phyloP scores from a whole-genome alignment of 2,797 vertebrate genomes.

The Megalops cyprinoides region DNA sequence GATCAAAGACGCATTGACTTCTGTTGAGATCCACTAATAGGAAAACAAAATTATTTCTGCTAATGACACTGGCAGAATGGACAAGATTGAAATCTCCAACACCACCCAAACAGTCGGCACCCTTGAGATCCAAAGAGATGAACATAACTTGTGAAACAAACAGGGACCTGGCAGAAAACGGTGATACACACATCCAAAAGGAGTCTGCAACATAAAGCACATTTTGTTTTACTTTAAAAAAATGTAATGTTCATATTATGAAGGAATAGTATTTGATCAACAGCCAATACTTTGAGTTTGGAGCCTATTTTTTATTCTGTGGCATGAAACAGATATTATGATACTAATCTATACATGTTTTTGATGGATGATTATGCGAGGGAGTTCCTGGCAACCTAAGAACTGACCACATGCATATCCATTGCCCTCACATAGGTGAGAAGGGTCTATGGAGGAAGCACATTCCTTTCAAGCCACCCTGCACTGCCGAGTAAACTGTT shows the following conservation, averaged over 20 bases:
- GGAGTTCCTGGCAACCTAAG: not conserved
- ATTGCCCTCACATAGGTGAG: not conserved
- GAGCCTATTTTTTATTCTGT: no score
- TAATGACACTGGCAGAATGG: not conserved
- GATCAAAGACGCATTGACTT: not conserved
- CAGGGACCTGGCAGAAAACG: not conserved
- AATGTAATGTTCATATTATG: no score
- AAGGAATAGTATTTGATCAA: no score
- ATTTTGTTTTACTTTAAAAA: no score
- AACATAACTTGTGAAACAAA: not conserved
- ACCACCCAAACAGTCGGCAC: not conserved
- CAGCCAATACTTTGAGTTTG: no score
- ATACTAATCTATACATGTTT: no score
- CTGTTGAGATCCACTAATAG: not conserved
- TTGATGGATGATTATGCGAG: not conserved
- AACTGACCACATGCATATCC: not conserved
- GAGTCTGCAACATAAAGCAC: no score
- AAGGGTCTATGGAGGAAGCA: not conserved
- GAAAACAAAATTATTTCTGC: not conserved
- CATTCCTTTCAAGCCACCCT: not conserved
- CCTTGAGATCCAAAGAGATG: not conserved
- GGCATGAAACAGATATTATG: not conserved
- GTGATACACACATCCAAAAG: no score
- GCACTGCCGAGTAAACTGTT: not conserved
- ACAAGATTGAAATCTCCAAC: not conserved